Evolutionary conservation across 2,797 vertebrate genomes (phyloP), one percentile per base, ranked within the genome.

Genomic region (Eidolon dupreanum): DNA sequence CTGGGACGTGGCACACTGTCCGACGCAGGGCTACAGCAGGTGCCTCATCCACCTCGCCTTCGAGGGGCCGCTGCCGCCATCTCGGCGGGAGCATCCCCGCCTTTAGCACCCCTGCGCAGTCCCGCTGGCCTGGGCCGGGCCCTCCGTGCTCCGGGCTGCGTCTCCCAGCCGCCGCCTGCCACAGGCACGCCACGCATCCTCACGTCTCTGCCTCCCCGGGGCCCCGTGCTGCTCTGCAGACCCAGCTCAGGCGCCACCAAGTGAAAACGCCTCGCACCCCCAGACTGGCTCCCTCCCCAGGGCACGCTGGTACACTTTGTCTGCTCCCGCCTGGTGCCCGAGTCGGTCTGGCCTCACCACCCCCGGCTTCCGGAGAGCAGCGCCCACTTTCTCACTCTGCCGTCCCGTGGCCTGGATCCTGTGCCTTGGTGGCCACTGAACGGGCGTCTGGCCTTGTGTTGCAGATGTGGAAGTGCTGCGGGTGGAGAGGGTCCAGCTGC

Each of bases 401-500:
- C 3, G 0, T 5, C 26, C 9, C 4, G 0, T 0, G 1, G 10
- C 46, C 43, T 0, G 2, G 13, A 15, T 36, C 17, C 49, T 16
- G 6, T 17, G 41, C n/a, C 28, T 9, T 0, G 31, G 7, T 24
- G 0, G 1, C 3, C 11, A 0, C 33, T 20, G 31, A 24, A 0
- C 0, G 13, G 68, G 65, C 24, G 31, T 26, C n/a, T 9, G 49
- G n/a, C 65, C 31, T 2, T 8, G 6, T 9, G 0, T 92, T 98
- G 87, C 97, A 99, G 99, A 99, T 96, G 98, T 99, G 1, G 99
- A 99, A 49, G 99, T 99, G 93, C 98, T 99, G 97, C 99, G 98
- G 96, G 99, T 99, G 96, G 99, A 99, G 97, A 98, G 99, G 98
- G 99, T 99, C 97, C 99, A 99, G 93, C 98, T 99, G 82, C 99